phyloP scores from a whole-genome alignment of 1,140 invertebrate species.

The Ditylenchus dipsaci region DNA sequence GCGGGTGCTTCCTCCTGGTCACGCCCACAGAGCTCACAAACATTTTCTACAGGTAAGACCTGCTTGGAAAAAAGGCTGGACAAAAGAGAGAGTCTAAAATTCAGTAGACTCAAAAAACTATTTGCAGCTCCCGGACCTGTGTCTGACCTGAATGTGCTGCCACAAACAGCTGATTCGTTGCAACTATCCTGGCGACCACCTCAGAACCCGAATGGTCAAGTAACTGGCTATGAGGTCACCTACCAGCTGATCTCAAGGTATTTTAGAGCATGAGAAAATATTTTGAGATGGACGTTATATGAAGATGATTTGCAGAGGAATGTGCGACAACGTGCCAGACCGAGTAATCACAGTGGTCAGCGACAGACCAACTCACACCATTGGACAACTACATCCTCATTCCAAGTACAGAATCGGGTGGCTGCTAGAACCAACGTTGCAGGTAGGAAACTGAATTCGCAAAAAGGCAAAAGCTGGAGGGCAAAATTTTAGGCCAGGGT shows the following conservation, averaged over 20 bases:
- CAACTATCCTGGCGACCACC: conserved; percentile 56
- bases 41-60: conserved; percentile 38
- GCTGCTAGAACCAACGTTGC: conserved; percentile 51
- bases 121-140: conserved; percentile 50
- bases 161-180: conserved; percentile 48
- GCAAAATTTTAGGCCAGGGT: too few relatives aligned
- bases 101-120: not conserved
- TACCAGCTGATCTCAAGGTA: conserved; percentile 54
- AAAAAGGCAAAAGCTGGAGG: too few relatives aligned
- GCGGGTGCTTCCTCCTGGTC: conserved; percentile 53
- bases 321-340: conserved; percentile 51
- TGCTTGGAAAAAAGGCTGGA: conserved; percentile 2
- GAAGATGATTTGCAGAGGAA: conserved; percentile 44
- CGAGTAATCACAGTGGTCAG: conserved; percentile 36
- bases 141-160: conserved; percentile 44
- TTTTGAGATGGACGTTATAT: not conserved
- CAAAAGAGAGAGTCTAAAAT: conserved; percentile 7
- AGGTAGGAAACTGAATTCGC: conserved; percentile 4
- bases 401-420: conserved; percentile 57
- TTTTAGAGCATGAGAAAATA: not conserved
- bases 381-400: conserved; percentile 53
- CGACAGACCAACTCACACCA: conserved; percentile 42
- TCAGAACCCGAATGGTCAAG: conserved; percentile 53
- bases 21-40: conserved; percentile 43
- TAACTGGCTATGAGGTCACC: conserved; percentile 55